Evolutionary conservation across 2,797 vertebrate species (phyloP).

Genomic region (Chromobotia macracanthus): DNA sequence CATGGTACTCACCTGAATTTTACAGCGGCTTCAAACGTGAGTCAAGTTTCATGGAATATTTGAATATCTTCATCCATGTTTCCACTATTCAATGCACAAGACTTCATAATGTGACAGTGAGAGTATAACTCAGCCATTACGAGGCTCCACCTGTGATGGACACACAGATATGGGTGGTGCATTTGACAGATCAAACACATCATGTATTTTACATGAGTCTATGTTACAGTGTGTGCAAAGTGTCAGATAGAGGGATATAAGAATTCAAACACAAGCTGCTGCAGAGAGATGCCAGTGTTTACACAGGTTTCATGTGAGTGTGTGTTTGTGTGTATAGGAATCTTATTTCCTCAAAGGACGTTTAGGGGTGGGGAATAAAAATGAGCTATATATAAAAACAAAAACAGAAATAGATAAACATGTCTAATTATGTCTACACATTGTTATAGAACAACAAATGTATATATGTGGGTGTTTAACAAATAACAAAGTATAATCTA

Average conservation of each 20-base stretch:
- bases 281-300: not conserved
- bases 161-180: not conserved
- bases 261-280: conserved; percentile 7
- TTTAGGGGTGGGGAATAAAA: no score
- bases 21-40: not conserved
- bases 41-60: not conserved
- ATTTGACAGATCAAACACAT: conserved; percentile 10
- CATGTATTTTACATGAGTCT: conserved; percentile 27
- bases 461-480: not conserved
- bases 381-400: no score
- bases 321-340: not conserved
- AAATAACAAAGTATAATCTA: conserved; percentile 8
- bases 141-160: not conserved
- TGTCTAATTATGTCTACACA: not conserved
- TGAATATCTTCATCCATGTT: conserved; percentile 35
- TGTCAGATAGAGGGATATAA: not conserved
- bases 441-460: not conserved
- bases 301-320: not conserved
- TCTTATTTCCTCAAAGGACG: not conserved
- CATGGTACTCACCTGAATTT: not conserved
- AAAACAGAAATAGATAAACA: no score
- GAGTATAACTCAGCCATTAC: not conserved
- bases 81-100: not conserved
- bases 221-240: conserved; percentile 43
- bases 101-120: conserved; percentile 6